A percentile compares a stretch with the other conserved stretches of the same genome.
These are phyloP conservation scores for Rhinolophus sinicus DNA, from an alignment of 2,113 vertebrate species.

Conservation along the genomic window DNA sequence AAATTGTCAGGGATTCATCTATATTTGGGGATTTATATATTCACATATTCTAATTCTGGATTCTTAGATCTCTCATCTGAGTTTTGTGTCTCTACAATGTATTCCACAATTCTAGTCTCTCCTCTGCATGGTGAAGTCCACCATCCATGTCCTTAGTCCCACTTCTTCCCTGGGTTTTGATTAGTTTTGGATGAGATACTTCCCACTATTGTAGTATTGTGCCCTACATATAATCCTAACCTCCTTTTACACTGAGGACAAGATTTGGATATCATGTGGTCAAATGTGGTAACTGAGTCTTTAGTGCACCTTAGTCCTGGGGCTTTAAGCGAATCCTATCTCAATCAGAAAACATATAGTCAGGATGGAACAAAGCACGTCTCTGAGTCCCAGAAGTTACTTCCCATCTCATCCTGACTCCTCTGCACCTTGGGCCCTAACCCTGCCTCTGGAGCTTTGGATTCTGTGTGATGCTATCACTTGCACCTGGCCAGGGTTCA, in stretches of 20 bases:
- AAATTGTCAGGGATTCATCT: background rate
- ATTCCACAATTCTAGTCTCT: background rate
- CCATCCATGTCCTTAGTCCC: rapidly evolving
- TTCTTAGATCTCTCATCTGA: background rate
- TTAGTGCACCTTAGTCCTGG: background rate
- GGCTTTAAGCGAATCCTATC: background rate
- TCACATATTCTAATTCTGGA: background rate
- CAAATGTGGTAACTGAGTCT: background rate
- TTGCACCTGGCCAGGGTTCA: rapidly evolving
- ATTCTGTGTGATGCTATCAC: background rate
- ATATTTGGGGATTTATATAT: background rate
- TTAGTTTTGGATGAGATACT: background rate
- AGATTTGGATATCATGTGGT: background rate
- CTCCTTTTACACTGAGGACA: background rate
- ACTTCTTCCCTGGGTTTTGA: background rate
- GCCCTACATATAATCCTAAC: background rate
- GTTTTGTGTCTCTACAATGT: background rate
- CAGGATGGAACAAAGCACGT: background rate
- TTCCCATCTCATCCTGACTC: rapidly evolving
- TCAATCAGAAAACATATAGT: background rate
- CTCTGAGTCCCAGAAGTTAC: background rate
- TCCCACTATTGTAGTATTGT: background rate
- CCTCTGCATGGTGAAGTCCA: background rate
- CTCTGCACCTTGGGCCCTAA: rapidly evolving
- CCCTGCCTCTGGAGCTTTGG: no score